A percentile compares a stretch with the other conserved stretches of the same genome.
These are phyloP conservation scores for Catocala sponsa DNA, from an alignment of 2,888 invertebrate species.

Conservation along the genomic window DNA sequence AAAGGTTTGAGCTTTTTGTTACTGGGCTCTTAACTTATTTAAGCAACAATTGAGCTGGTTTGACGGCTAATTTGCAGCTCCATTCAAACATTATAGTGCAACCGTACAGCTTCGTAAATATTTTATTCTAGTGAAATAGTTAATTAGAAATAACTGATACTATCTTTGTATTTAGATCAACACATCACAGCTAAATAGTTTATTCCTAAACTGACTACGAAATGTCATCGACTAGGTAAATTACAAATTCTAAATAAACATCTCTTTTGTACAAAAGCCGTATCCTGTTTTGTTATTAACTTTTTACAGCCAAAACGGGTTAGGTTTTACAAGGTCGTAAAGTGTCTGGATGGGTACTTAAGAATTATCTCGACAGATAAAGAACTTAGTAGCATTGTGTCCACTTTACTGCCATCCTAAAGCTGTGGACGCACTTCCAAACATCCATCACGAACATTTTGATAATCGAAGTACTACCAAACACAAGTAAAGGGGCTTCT, in stretches of 20 bases:
- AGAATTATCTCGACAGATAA: conserved; percentile 73
- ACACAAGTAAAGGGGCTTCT: too few relatives aligned
- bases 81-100: too few relatives aligned
- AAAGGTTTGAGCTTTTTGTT: too few relatives aligned
- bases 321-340: conserved; percentile 67
- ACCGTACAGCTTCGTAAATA: not conserved
- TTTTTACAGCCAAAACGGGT: conserved; percentile 59
- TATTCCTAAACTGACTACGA: not conserved
- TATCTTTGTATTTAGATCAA: too few relatives aligned
- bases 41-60: too few relatives aligned
- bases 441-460: not conserved
- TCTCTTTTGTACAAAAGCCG: conserved; percentile 30
- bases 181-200: not conserved
- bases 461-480: too few relatives aligned
- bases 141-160: too few relatives aligned
- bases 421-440: conserved; percentile 17
- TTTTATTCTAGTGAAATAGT: not conserved
- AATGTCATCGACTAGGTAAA: conserved; percentile 9
- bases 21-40: too few relatives aligned
- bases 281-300: conserved; percentile 47
- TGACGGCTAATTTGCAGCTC: too few relatives aligned
- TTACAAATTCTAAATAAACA: conserved; percentile 28
- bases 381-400: conserved; percentile 65
- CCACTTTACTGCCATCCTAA: conserved; percentile 58
- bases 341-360: conserved; percentile 62